A percentile compares a stretch with the other conserved stretches of the same genome.
Evolutionary conservation across 1,140 invertebrate species (phyloP).

Genomic region (Euglossa dilemma): DNA sequence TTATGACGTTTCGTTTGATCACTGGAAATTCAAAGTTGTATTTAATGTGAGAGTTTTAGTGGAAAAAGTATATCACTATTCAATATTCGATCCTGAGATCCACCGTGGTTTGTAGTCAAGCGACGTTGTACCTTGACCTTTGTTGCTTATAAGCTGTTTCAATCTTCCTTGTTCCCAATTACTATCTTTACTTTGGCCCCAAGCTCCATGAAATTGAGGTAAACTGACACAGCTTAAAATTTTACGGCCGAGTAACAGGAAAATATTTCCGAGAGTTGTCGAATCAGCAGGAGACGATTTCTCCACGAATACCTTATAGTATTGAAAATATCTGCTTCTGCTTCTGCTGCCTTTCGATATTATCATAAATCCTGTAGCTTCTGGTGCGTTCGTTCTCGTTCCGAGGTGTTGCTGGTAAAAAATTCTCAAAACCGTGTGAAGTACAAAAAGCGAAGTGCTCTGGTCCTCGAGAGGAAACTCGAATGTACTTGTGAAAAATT

Average conservation of each 20-base stretch:
- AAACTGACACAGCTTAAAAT: background rate
- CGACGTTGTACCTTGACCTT: background rate
- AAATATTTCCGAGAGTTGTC: too few relatives aligned
- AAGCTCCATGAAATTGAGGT: background rate
- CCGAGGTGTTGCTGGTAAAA: background rate
- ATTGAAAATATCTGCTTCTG: too few relatives aligned
- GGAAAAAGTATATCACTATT: background rate
- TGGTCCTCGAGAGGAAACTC: constrained; percentile 10
- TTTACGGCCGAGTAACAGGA: too few relatives aligned
- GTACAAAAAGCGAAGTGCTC: constrained; percentile 18
- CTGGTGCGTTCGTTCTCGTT: too few relatives aligned
- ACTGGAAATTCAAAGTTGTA: background rate
- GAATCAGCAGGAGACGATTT: background rate
- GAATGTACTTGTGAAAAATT: constrained; percentile 23
- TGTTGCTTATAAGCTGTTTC: too few relatives aligned
- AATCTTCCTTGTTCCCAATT: background rate
- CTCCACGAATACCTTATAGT: background rate
- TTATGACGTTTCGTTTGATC: background rate
- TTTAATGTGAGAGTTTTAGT: too few relatives aligned
- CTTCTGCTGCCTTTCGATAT: background rate
- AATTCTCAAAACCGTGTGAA: background rate
- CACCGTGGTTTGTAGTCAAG: background rate
- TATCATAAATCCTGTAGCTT: background rate
- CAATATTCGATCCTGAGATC: background rate
- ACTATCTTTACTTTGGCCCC: background rate